A percentile compares a stretch with the other conserved stretches of the same genome.
These are phyloP conservation scores for Benitochromis conjunctus DNA, from an alignment of 2,113 vertebrate genomes.

Conservation along the genomic window DNA sequence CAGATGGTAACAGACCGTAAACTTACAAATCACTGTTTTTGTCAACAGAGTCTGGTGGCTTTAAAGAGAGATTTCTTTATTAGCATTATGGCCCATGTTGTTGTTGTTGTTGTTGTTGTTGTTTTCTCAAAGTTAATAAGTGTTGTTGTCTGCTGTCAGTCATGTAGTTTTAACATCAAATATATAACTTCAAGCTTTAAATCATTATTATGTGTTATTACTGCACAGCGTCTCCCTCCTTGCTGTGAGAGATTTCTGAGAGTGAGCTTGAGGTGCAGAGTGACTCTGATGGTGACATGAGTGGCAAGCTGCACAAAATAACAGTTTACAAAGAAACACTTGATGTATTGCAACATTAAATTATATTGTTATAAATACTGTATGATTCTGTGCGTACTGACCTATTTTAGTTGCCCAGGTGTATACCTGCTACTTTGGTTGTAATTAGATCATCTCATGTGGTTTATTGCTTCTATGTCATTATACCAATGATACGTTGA, in stretches of 20 bases:
- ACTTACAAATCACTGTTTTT: not conserved
- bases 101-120: no score
- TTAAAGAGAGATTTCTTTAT: not conserved
- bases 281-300: not conserved
- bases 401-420: not conserved
- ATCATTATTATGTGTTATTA: not conserved
- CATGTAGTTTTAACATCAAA: not conserved
- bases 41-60: not conserved
- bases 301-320: not conserved
- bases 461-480: not conserved
- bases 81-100: not conserved
- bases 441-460: not conserved
- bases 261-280: not conserved
- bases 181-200: not conserved
- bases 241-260: not conserved
- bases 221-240: rapidly evolving
- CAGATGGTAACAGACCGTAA: not conserved
- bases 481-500: not conserved
- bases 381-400: not conserved
- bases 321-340: rapidly evolving
- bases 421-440: not conserved
- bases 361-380: not conserved
- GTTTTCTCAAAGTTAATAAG: not conserved
- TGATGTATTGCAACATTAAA: not conserved
- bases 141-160: not conserved